Evolutionary conservation across 2,888 invertebrate genomes (phyloP), one percentile per base, ranked within the genome.

Genomic region (Eupsilia transversa): DNA sequence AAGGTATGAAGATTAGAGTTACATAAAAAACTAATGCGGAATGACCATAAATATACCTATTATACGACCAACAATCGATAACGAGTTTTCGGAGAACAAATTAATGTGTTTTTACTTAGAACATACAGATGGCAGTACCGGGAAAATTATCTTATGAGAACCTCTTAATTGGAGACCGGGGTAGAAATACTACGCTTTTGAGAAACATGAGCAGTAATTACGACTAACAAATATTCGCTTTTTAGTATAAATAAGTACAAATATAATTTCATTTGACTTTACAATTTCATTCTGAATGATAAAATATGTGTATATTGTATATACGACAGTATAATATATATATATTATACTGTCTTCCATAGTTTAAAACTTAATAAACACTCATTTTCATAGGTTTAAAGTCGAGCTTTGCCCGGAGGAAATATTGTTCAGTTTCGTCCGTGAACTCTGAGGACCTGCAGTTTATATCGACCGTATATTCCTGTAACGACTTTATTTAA

Each of bases 31-130:
- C 77, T 85, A 88, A 89, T 88, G 77, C 71, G 65, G 65, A 87
- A 86, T 87, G 80, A 82, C 68, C 82, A 79, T 87, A 87, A 86
- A 84, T 83, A 86, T 74, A 82, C 74, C 79, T 85, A 87, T 87
- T 88, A 89, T 86, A 86, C 86, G 84, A 87, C 80, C 85, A 88
- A 89, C 92, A 90, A 91, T 91, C 91, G 89, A 90, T 89, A 89
- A 87, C 85, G 82, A 86, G 88, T 88, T 89, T 91, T 91, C 92
- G 89, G 89, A 89, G 91, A 92, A 91, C 87, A 82, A 89, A 91
- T 90, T 91, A 91, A 90, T 88, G 87, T 85, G 87, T 87, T 89
- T 90, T 91, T 91, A 91, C 90, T 87, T 85, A 89, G 89, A 91
- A 91, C 84, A 83, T 88, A 83, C 87, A 82, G 75, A 84, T 86